Base-by-base conservation (phyloP, 2,888 invertebrate species). In the Hemaris fuciformis region DNA sequence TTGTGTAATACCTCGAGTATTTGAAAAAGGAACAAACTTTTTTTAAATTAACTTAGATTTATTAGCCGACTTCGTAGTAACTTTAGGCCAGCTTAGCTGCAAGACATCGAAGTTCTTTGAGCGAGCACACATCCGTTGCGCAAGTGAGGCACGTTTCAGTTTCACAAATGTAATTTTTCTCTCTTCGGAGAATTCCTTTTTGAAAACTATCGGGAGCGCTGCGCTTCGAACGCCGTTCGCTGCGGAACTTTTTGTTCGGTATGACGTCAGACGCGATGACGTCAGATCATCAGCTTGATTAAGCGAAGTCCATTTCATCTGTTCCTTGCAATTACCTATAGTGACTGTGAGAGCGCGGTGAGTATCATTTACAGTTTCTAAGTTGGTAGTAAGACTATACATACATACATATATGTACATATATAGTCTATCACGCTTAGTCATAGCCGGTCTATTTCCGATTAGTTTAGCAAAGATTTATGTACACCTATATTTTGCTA, bases 121-220 rank as follows among this genome's bases (percentile, higher is more conserved):
- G 27, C 27, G 20, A n/a, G n/a, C 13, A 38, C 23, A 46, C 31
- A 41, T 41, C 48, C 23, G 18, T 15, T 57, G 15, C 57, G 20
- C 48, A 22, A 46, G 22, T 46, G 5, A 38, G 70, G 81, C 89
- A 88, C 89, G 88, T 88, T 80, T 83, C 80, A 84, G 84, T 87
- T 86, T 84, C 85, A 76, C 85, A 91, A 90, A 91, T 91, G 88
- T 87, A 89, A 89, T 91, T 90, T 88, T 84, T 85, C 81, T 77
- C 79, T 67, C 75, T 71, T 74, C 70, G 71, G 77, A 80, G 82
- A 82, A 87, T 88, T 85, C 83, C 87, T 84, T 89, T 88, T 86
- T 83, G 81, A 87, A 82, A 85, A 84, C 87, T 85, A 85, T 85
- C 79, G 81, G 75, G n/a, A 75, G 68, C 76, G 76, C 73, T 79